Evolutionary conservation across 2,797 vertebrate species (phyloP).

Genomic region (Craterocephalus amniculus): DNA sequence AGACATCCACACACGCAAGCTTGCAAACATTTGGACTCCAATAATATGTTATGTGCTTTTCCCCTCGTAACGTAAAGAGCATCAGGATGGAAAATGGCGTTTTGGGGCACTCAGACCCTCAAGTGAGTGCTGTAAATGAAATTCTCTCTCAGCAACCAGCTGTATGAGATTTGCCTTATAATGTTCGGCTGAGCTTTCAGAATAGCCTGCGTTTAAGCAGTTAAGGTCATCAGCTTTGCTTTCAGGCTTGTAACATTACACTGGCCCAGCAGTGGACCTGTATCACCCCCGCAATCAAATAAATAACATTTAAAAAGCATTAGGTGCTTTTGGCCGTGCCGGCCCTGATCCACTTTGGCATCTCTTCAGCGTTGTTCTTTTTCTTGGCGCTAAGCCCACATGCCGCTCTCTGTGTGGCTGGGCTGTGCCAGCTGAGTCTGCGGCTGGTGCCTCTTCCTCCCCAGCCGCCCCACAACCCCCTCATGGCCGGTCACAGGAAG

Average conservation of each 20-base stretch:
- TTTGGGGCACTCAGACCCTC: constrained; percentile 51
- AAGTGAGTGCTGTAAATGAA: constrained; percentile 61
- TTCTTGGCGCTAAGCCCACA: constrained; percentile 77
- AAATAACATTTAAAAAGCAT: constrained; percentile 84
- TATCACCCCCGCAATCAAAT: constrained; percentile 78
- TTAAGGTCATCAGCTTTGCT: constrained; percentile 72
- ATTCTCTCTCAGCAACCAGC: constrained; percentile 73
- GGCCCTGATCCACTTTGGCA: constrained; percentile 70
- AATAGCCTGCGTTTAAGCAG: constrained; percentile 66
- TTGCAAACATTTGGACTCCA: constrained; percentile 54
- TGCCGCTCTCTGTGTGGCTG: constrained; percentile 68
- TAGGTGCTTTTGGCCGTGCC: constrained; percentile 73
- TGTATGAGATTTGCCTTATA: constrained; percentile 72
- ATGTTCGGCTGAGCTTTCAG: constrained; percentile 69
- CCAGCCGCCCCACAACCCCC: constrained; percentile 30
- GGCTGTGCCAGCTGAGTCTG: constrained; percentile 76
- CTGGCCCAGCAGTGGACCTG: constrained; percentile 50
- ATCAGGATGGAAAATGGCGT: constrained; percentile 50
- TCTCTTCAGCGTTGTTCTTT: constrained; percentile 71
- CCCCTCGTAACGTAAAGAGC: constrained; percentile 68
- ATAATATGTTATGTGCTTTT: constrained; percentile 51
- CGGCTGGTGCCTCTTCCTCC: constrained; percentile 62
- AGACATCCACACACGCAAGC: constrained; percentile 36
- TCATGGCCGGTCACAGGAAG: constrained; percentile 42
- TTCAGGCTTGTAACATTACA: constrained; percentile 67